phyloP scores from a whole-genome alignment of 2,113 vertebrate genomes.

The Labeo rohita region DNA sequence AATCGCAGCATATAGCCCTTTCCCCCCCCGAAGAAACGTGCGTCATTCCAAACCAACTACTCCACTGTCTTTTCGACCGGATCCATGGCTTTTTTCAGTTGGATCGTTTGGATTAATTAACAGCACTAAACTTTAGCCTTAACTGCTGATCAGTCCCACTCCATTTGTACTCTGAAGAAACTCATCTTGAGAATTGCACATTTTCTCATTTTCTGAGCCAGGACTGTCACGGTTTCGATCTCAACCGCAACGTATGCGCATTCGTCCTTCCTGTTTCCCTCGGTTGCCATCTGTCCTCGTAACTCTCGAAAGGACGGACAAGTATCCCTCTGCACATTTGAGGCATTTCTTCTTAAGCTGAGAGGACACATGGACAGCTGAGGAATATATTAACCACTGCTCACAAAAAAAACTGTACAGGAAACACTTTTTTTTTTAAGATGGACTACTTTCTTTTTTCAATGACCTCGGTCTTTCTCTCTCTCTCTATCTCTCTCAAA shows the following conservation, averaged over 20 bases:
- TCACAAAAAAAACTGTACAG: constrained; percentile 35
- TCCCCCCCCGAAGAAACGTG: constrained; percentile 54
- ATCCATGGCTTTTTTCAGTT: constrained; percentile 65
- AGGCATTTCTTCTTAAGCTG: constrained; percentile 33
- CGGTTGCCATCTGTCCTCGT: constrained; percentile 24
- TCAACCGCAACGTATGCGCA: constrained; percentile 55
- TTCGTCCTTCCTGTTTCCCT: constrained; percentile 42
- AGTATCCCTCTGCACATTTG: constrained; percentile 31
- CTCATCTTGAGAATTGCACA: constrained; percentile 74
- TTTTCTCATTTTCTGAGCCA: constrained; percentile 79
- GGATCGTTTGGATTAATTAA: constrained; percentile 64
- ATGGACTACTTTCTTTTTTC: constrained; percentile 16
- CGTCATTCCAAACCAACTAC: constrained; percentile 75
- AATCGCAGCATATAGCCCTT: constrained; percentile 10
- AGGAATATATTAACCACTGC: constrained; percentile 49
- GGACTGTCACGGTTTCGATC: constrained; percentile 69
- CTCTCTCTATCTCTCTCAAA: background rate
- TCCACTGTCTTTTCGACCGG: constrained; percentile 66
- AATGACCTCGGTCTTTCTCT: constrained; percentile 28
- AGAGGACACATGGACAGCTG: constrained; percentile 36
- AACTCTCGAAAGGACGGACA: constrained; percentile 23
- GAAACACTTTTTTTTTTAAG: constrained; percentile 43
- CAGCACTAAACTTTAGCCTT: constrained; percentile 80
- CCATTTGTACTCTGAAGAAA: constrained; percentile 72
- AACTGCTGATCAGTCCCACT: constrained; percentile 73